These are phyloP conservation scores for Drosophila azteca DNA, from an alignment of 1,140 invertebrate species.

Conservation along the genomic window DNA sequence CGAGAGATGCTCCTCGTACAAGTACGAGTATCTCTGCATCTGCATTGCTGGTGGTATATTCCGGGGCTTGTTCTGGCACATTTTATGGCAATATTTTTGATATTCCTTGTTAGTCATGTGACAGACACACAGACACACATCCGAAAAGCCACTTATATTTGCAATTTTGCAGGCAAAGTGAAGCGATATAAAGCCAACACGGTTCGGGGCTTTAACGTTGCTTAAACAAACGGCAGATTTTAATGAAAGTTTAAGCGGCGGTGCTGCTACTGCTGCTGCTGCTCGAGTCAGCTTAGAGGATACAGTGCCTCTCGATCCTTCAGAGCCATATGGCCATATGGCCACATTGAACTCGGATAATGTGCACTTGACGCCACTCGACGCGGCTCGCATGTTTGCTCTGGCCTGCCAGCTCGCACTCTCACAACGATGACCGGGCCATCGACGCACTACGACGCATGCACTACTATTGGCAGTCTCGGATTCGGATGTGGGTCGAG, in stretches of 20 bases:
- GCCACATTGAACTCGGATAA: constrained; percentile 45
- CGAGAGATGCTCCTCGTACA: too few relatives aligned
- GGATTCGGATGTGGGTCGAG: constrained; percentile 47
- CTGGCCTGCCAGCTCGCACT: constrained; percentile 8
- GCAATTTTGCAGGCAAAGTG: constrained; percentile 57
- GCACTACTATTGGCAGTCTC: constrained; percentile 1
- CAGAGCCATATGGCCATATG: background rate
- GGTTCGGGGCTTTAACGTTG: constrained; percentile 26
- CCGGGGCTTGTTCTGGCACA: constrained; percentile 62
- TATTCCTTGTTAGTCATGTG: constrained; percentile 54
- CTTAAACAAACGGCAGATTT: constrained; percentile 19
- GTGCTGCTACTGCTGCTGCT: too few relatives aligned
- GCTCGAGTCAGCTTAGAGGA: too few relatives aligned
- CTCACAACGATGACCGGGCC: constrained; percentile 12
- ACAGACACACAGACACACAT: too few relatives aligned
- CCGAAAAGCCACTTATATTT: constrained; percentile 53
- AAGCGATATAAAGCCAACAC: constrained; percentile 36
- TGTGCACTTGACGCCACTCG: constrained; percentile 36
- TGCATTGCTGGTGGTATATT: constrained; percentile 28
- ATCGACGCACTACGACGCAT: background rate
- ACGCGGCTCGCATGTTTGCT: constrained; percentile 39
- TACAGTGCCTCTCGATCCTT: too few relatives aligned
- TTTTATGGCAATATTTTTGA: constrained; percentile 76
- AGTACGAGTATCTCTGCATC: constrained; percentile 5
- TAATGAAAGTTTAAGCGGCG: constrained; percentile 27